phyloP scores from a whole-genome alignment of 1,140 invertebrate species.

The Ostrea edulis region DNA sequence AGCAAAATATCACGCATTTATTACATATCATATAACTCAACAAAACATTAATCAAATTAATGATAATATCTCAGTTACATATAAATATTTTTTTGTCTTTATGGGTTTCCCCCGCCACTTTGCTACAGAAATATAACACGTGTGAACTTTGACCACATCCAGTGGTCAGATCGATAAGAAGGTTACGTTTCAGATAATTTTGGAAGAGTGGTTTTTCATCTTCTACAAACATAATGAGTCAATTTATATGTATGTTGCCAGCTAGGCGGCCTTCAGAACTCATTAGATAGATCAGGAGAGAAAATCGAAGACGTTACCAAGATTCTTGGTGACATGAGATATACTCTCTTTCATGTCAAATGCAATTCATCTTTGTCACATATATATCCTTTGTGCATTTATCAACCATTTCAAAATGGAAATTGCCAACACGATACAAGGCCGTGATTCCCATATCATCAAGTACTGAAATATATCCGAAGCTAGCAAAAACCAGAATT shows the following conservation, averaged over 20 bases:
- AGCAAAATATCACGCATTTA: background rate
- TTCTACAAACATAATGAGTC: background rate
- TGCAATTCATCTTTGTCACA: background rate
- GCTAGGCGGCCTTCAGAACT: background rate
- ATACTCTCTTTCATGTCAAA: background rate
- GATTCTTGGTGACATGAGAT: background rate
- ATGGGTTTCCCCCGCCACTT: too few relatives aligned
- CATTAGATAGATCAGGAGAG: background rate
- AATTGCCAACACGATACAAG: too few relatives aligned
- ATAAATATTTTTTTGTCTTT: too few relatives aligned
- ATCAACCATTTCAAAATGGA: too few relatives aligned
- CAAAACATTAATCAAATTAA: too few relatives aligned
- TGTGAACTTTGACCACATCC: background rate
- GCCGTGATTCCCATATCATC: too few relatives aligned
- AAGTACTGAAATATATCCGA: too few relatives aligned
- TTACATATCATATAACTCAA: background rate
- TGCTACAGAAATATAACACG: too few relatives aligned
- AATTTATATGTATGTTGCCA: background rate
- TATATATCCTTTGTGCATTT: background rate
- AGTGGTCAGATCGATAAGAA: background rate
- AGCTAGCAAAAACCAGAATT: too few relatives aligned
- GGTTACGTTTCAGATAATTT: background rate
- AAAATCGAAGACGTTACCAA: conserved; percentile 18
- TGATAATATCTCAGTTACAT: too few relatives aligned
- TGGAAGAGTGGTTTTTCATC: background rate